Conservation (phyloP, 2,888 invertebrate species). For the Tipula lateralis region DNA sequence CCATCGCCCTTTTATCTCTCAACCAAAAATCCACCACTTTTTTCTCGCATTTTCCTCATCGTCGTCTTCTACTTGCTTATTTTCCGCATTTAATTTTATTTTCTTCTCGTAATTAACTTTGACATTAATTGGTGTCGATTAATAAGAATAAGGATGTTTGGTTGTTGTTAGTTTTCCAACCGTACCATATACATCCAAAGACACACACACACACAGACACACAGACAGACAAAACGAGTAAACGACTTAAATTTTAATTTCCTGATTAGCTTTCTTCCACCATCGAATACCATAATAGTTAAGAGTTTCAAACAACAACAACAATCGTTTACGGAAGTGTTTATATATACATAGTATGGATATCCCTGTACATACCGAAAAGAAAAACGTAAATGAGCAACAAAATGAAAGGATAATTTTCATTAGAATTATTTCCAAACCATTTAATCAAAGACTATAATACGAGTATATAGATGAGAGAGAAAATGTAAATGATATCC, state of each 20-base stretch:
- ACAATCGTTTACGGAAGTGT: background rate
- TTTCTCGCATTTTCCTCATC: background rate
- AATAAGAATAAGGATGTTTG: constrained; percentile 24
- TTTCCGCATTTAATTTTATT: background rate
- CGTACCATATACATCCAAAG: background rate
- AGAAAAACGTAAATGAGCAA: background rate
- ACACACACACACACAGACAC: background rate
- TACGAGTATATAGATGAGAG: background rate
- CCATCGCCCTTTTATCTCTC: background rate
- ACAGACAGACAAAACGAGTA: background rate
- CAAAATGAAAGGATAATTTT: constrained; percentile 19
- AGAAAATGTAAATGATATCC: background rate
- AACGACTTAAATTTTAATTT: constrained; percentile 24
- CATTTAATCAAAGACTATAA: background rate
- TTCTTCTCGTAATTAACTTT: constrained; percentile 11
- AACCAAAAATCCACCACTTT: background rate
- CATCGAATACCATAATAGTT: background rate
- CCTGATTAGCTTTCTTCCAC: constrained; percentile 13
- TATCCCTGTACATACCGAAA: background rate
- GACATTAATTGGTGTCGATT: constrained; percentile 24
- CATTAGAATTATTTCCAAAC: constrained; percentile 24
- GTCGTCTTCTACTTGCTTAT: background rate
- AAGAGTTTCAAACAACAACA: background rate
- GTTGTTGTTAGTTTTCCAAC: background rate
- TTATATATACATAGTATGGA: background rate